These are phyloP conservation scores for Ceratothoa steindachneri DNA, from an alignment of 2,888 invertebrate genomes.

Conservation along the genomic window DNA sequence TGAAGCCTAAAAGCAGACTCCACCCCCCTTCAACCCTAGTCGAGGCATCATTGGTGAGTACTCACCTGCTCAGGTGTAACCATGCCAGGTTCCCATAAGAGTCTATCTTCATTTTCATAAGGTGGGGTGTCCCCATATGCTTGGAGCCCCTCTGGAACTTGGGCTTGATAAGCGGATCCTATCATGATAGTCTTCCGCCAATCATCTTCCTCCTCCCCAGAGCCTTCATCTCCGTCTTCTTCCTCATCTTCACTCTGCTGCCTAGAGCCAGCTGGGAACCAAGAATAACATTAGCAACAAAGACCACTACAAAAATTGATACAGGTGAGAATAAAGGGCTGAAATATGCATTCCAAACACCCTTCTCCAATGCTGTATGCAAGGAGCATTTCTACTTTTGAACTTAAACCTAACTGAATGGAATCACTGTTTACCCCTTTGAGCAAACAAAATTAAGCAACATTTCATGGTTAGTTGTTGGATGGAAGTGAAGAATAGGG, in stretches of 20 bases:
- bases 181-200: conserved; percentile 95
- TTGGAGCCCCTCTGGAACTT: conserved; percentile 84
- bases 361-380: too few species aligned
- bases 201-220: conserved; percentile 69
- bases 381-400: too few species aligned
- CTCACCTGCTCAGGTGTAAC: conserved; percentile 59
- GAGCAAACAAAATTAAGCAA: too few species aligned
- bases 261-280: conserved; percentile 50
- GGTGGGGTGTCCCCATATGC: conserved; percentile 83
- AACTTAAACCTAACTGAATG: too few species aligned
- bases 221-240: conserved; percentile 68
- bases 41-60: too few species aligned
- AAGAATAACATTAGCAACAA: too few species aligned
- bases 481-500: too few species aligned
- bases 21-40: too few species aligned
- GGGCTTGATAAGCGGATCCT: conserved; percentile 83
- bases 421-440: too few species aligned
- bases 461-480: too few species aligned
- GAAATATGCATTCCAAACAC: background rate
- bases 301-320: too few species aligned
- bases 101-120: conserved; percentile 90
- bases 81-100: conserved; percentile 84
- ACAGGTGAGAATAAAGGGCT: background rate
- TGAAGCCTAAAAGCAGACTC: too few species aligned
- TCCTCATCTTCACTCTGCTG: conserved; percentile 64